Evolutionary conservation across 2,797 vertebrate species (phyloP).

Genomic region (Limnodromus scolopaceus): DNA sequence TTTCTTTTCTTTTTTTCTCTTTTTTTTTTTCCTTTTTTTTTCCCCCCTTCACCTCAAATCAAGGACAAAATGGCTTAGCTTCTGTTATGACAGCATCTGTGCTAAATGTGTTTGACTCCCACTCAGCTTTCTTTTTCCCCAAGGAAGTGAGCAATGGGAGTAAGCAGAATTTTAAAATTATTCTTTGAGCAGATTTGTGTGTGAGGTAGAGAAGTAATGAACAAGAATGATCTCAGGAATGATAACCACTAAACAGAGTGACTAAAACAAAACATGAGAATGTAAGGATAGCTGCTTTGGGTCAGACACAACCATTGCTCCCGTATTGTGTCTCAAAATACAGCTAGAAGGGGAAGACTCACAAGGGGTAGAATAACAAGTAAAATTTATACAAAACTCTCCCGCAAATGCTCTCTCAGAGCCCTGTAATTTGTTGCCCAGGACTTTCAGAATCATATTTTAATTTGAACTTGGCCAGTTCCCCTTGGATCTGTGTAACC

Average conservation of each 20-base stretch:
- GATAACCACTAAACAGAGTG: not conserved
- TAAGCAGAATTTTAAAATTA: not conserved
- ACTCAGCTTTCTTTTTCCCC: not conserved
- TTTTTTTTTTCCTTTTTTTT: not conserved
- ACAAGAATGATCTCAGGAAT: not conserved
- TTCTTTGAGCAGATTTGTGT: not conserved
- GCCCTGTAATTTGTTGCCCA: not conserved
- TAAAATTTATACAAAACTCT: not conserved
- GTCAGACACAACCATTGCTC: not conserved
- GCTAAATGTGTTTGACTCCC: not conserved
- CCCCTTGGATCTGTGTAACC: rapidly evolving
- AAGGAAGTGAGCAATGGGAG: not conserved
- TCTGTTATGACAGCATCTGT: not conserved
- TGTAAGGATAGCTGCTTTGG: not conserved
- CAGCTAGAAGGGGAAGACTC: not conserved
- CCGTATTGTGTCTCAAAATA: not conserved
- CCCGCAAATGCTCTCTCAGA: not conserved
- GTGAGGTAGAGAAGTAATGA: not conserved
- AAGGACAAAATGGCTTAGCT: not conserved
- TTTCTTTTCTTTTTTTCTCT: not conserved
- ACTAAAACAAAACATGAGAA: not conserved
- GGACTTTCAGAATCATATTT: not conserved
- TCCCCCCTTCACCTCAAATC: not conserved
- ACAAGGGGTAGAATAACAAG: not conserved
- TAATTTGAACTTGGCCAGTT: not conserved